A percentile compares a stretch with the other conserved stretches of the same genome.
Evolutionary conservation across 2,888 invertebrate species (phyloP).

Genomic region (Ecliptopera silaceata): DNA sequence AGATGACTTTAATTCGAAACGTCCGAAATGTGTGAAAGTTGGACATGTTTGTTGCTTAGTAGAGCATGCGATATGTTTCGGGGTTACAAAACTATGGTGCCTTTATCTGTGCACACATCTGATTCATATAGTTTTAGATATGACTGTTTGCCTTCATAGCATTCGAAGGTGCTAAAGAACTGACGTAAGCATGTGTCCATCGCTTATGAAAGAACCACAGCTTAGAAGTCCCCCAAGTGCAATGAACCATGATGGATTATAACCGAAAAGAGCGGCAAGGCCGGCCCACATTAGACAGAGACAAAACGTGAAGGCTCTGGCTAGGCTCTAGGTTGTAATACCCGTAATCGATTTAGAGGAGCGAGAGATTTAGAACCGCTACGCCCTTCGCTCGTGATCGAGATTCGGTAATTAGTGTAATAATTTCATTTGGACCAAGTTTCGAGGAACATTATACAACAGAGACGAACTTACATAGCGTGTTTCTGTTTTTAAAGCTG

Average conservation of each 20-base stretch:
- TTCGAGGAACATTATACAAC: background rate
- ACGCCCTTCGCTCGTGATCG: slow-evolving; percentile 69
- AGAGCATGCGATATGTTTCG: slow-evolving; percentile 58
- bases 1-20: slow-evolving; percentile 41
- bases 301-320: slow-evolving; percentile 64
- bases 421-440: slow-evolving; percentile 69
- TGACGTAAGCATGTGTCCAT: slow-evolving; percentile 25
- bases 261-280: slow-evolving; percentile 71
- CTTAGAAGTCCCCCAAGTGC: slow-evolving; percentile 57
- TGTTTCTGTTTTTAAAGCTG: no score
- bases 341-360: slow-evolving; percentile 76
- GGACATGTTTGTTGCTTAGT: slow-evolving; percentile 57
- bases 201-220: slow-evolving; percentile 42
- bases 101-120: slow-evolving; percentile 38
- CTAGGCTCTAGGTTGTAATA: slow-evolving; percentile 61
- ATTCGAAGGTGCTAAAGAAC: slow-evolving; percentile 12
- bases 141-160: background rate
- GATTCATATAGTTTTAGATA: background rate
- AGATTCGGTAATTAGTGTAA: slow-evolving; percentile 78
- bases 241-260: slow-evolving; percentile 73
- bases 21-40: slow-evolving; percentile 61
- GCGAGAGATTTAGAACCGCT: slow-evolving; percentile 70
- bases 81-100: slow-evolving; percentile 17
- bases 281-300: slow-evolving; percentile 75
- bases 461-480: background rate